Evolutionary conservation across 2,797 vertebrate species (phyloP), one percentile per base, ranked within the genome.

Genomic region (Mallotus villosus): DNA sequence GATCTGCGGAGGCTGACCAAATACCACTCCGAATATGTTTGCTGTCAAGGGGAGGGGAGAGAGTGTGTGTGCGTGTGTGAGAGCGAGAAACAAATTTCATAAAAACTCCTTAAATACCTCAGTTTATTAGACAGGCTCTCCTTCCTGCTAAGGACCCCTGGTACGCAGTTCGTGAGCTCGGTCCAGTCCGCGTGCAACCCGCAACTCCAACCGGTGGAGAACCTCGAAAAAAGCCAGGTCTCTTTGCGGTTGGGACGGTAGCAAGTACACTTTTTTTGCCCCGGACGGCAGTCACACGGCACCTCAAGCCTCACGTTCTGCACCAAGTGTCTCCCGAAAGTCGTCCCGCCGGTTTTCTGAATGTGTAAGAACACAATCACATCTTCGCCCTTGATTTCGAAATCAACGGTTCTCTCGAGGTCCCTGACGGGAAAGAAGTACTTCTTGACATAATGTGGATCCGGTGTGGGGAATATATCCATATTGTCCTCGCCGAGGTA

Each of bases 221-320:
- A 99, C 75, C 97, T 94, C 0, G 97, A 99, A 91, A 98, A 99
- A 76, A 99, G 95, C 97, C 97, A 99, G 81, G 97, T 99, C 92
- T 99, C 97, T 83, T 96, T 93, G 81, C 96, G 94, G 90, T 98
- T 98, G 76, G 97, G 97, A 66, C 97, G 95, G 92, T 98, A 97
- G 92, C 97, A 99, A 93, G 97, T 98, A 95, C 97, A 99, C 92
- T 98, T 99, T 92, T 99, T 99, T 94, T 98, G 97, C 2, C 97
- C 97, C 22, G 97, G 96, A 88, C 96, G 93, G 88, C 97, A 99
- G 91, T 98, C 97, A 86, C 97, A 99, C 61, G 97, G 97, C 75
- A 99, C 94, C 91, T 99, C 97, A 75, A 99, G 92, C 65, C 96
- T 93, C 79, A 99, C 96, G 87, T 99, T 99, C 85, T 98, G 97